Evolutionary conservation across 2,888 invertebrate species (phyloP).

Genomic region (Acrobasis consociella): DNA sequence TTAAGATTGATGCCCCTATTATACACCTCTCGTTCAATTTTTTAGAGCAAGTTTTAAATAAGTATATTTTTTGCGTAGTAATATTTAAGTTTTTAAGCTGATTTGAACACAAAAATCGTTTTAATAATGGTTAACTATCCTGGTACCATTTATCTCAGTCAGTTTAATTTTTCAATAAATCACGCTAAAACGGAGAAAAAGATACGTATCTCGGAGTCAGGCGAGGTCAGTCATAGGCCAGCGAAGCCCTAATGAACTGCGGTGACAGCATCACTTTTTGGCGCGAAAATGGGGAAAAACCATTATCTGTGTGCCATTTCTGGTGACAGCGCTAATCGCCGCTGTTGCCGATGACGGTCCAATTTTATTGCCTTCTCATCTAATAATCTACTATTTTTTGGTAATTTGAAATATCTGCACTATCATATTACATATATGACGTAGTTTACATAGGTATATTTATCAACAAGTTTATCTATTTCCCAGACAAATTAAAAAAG

Average conservation of each 20-base stretch:
- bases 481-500: no score
- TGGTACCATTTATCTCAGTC: neutral
- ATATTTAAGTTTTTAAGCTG: no score
- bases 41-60: no score
- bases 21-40: neutral
- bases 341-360: constrained; percentile 38
- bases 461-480: no score
- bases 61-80: no score
- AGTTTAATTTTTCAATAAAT: neutral
- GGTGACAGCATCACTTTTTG: constrained; percentile 48
- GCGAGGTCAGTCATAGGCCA: neutral
- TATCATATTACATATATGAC: no score
- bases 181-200: neutral
- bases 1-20: neutral
- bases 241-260: constrained; percentile 44
- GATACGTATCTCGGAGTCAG: neutral
- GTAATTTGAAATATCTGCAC: neutral
- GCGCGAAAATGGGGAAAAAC: constrained; percentile 36
- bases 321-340: constrained; percentile 49
- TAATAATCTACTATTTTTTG: constrained; percentile 27
- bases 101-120: neutral
- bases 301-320: constrained; percentile 35
- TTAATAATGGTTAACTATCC: neutral
- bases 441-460: no score
- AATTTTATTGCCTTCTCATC: constrained; percentile 40